Evolutionary conservation across 2,113 vertebrate genomes (phyloP).

Genomic region (Ursus arctos): DNA sequence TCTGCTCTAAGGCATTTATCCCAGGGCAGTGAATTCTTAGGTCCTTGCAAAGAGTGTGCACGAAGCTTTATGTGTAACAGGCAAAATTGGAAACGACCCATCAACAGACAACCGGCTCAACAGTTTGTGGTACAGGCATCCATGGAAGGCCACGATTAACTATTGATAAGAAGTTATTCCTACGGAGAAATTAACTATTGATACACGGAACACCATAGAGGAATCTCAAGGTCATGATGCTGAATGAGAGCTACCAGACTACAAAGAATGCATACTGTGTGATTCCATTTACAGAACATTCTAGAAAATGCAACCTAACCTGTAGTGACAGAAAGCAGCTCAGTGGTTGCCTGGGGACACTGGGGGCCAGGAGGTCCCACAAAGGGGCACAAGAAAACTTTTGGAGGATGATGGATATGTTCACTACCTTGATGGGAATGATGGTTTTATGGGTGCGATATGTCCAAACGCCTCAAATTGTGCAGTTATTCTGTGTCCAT

Average conservation of each 20-base stretch:
- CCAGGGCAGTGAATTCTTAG: background rate
- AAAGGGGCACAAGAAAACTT: background rate
- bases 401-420: background rate
- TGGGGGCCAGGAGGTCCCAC: background rate
- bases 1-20: background rate
- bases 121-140: fast-evolving
- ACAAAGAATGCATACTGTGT: background rate
- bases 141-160: background rate
- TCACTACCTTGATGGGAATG: background rate
- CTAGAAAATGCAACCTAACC: background rate
- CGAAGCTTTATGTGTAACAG: background rate
- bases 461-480: background rate
- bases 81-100: too few species aligned
- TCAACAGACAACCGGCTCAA: fast-evolving
- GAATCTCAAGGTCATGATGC: background rate
- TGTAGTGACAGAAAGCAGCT: background rate
- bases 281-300: background rate
- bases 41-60: background rate
- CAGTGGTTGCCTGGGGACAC: background rate
- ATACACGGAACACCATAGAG: fast-evolving
- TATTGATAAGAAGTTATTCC: background rate
- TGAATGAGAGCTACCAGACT: background rate
- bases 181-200: background rate
- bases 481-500: fast-evolving
- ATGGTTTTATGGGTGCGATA: background rate